phyloP scores from a whole-genome alignment of 2,113 vertebrate species.

The Onychorhynchus coronatus region DNA sequence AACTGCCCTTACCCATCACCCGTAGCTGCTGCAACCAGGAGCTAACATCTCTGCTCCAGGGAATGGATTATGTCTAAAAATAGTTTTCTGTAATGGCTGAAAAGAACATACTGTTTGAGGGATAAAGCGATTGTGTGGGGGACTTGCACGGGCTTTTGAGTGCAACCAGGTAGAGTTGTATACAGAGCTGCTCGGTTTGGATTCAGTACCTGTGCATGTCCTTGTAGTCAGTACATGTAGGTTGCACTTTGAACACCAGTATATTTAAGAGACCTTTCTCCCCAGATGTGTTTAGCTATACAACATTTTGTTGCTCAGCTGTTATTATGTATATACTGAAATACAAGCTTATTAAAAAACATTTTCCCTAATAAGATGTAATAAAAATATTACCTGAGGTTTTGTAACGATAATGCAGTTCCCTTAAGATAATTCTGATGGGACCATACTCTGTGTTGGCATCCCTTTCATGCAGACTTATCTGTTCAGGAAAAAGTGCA shows the following conservation, averaged over 20 bases:
- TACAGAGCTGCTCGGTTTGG: neutral
- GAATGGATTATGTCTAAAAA: neutral
- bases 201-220: neutral
- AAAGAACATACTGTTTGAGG: neutral
- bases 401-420: slow-evolving; percentile 58
- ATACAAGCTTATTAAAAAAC: neutral
- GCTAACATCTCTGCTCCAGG: neutral
- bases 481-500: slow-evolving; percentile 65
- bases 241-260: neutral
- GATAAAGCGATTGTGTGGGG: neutral
- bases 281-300: neutral
- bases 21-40: neutral
- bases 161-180: neutral
- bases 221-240: neutral
- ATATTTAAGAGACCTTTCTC: neutral
- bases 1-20: neutral
- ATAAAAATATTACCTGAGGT: slow-evolving; percentile 63
- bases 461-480: slow-evolving; percentile 75
- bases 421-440: slow-evolving; percentile 77
- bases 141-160: neutral
- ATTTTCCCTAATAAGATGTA: neutral
- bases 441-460: slow-evolving; percentile 77
- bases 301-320: neutral
- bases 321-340: neutral
- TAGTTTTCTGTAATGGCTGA: neutral